Evolutionary conservation across 2,888 invertebrate species (phyloP).

Genomic region (Theodoxus fluviatilis): DNA sequence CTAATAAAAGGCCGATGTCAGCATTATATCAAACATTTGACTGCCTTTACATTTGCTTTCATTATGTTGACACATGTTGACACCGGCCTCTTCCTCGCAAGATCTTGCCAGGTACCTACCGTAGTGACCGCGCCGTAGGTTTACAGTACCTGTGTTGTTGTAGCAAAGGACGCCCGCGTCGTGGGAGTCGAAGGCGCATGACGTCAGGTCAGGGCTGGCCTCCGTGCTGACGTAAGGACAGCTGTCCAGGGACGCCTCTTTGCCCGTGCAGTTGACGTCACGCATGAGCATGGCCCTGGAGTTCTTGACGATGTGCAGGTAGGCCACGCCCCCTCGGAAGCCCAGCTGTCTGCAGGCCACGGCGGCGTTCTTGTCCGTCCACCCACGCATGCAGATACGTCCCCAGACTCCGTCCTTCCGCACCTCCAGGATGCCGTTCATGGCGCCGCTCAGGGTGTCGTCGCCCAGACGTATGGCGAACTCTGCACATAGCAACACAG

Average conservation of each 20-base stretch:
- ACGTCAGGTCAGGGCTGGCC: constrained; percentile 27
- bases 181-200: constrained; percentile 41
- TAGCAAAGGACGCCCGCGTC: constrained; percentile 58
- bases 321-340: constrained; percentile 50
- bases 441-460: constrained; percentile 24
- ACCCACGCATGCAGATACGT: constrained; percentile 78
- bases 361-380: constrained; percentile 74
- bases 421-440: constrained; percentile 71
- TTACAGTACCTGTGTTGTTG: constrained; percentile 45
- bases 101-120: too few relatives aligned
- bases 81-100: too few relatives aligned
- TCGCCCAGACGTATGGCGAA: constrained; percentile 23
- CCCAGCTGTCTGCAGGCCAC: constrained; percentile 65
- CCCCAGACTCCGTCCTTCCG: constrained; percentile 76
- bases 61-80: too few relatives aligned
- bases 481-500: too few relatives aligned
- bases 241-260: constrained; percentile 32
- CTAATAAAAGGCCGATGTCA: too few relatives aligned
- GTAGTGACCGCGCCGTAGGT: too few relatives aligned
- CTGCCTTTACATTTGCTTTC: too few relatives aligned
- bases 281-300: constrained; percentile 39
- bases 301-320: constrained; percentile 54
- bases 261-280: constrained; percentile 36
- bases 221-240: constrained; percentile 33
- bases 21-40: too few relatives aligned